Conservation (phyloP, 2,888 invertebrate species). For the Himalopsyche anomala region DNA sequence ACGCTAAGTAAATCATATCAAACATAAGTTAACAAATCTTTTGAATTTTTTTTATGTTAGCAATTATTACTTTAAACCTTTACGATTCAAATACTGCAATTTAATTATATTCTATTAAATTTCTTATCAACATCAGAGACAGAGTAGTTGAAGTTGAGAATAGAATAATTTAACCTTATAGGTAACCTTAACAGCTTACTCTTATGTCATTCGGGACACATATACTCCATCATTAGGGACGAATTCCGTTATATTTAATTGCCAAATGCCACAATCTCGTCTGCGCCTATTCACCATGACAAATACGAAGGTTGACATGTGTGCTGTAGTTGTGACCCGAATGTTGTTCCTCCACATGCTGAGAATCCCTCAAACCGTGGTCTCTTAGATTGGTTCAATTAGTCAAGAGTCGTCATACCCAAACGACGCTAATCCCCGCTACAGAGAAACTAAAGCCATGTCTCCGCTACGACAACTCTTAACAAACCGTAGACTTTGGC, state of each 20-base stretch:
- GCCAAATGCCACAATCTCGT: slow-evolving; percentile 19
- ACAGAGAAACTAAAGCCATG: background rate
- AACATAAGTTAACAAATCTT: too few relatives aligned
- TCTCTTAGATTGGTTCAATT: slow-evolving; percentile 63
- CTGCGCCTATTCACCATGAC: slow-evolving; percentile 44
- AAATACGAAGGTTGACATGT: slow-evolving; percentile 48
- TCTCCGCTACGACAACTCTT: slow-evolving; percentile 22
- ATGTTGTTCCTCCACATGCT: slow-evolving; percentile 44
- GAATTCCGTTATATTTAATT: slow-evolving; percentile 26
- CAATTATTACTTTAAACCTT: too few relatives aligned
- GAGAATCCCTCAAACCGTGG: slow-evolving; percentile 58
- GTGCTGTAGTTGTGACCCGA: slow-evolving; percentile 42
- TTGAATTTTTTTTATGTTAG: too few relatives aligned
- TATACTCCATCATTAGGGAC: slow-evolving; percentile 21
- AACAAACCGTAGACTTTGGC: slow-evolving; percentile 29
- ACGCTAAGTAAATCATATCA: too few relatives aligned
- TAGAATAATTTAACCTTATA: background rate
- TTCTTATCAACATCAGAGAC: too few relatives aligned
- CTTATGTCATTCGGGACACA: background rate
- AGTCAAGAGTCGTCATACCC: slow-evolving; percentile 64
- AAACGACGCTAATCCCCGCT: slow-evolving; percentile 52
- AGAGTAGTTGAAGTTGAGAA: background rate
- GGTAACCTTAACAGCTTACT: background rate
- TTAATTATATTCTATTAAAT: too few relatives aligned
- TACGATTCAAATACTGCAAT: too few relatives aligned